Evolutionary conservation across 2,888 invertebrate genomes (phyloP), one percentile per base, ranked within the genome.

Genomic region (Parasteatoda lunata): DNA sequence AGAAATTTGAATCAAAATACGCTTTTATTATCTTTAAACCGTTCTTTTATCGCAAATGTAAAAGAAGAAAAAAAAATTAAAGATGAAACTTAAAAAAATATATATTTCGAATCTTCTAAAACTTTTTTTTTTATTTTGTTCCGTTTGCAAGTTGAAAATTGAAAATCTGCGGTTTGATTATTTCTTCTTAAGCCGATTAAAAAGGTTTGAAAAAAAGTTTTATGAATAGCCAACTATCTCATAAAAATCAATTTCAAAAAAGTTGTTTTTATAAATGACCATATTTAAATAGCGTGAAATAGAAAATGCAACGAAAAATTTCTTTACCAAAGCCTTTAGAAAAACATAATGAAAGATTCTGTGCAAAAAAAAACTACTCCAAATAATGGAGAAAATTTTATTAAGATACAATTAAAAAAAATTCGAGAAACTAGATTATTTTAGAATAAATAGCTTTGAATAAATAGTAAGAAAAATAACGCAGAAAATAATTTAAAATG

Each of bases 121-220:
- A 3, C 59, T 13, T 59, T 59, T 59, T 59, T 59, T 30, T 59
- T 54, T 54, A 54, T 6, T 59, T 59, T 59, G 9, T 2, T 30
- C 30, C 30, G 30, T 30, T 30, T 30, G 9, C n/a, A n/a, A 49
- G n/a, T 49, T 11, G 48, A 9, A 76, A 70, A 79, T 11, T 79
- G 65, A 45, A 79, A 79, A 65, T 15, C 15, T 13, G 71, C 48
- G 64, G 71, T 64, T 72, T 72, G 64, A 71, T 79, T 71, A 78
- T 68, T 78, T 70, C 70, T 52, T 79, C 71, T 70, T 59, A 79
- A 79, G 54, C 45, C 49, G 51, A 70, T 72, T 71, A 64, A 30
- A 69, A 79, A 51, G 64, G 30, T 15, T 51, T 13, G 52, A 66
- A 66, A 76, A 52, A 73, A 48, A 5, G 30, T 30, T 70, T 71